Conservation (phyloP, 2,888 invertebrate genomes). For the Platypus cylindrus region DNA sequence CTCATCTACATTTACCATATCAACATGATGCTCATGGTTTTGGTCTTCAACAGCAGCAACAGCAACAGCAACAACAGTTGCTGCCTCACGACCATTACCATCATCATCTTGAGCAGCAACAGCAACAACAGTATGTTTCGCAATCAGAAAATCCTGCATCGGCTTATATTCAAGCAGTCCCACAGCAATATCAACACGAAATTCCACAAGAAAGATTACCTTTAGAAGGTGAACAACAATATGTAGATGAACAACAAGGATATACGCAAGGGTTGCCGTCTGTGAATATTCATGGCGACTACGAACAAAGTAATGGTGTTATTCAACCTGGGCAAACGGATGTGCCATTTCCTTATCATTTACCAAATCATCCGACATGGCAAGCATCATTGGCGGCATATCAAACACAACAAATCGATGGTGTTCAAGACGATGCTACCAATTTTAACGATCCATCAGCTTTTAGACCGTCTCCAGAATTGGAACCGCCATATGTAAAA, state of each 20-base stretch:
- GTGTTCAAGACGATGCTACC: constrained; percentile 4
- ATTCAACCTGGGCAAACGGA: constrained; percentile 30
- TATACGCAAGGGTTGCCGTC: constrained; percentile 5
- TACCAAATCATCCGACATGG: constrained; percentile 26
- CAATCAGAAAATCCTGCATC: too few species aligned
- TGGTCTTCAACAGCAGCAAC: constrained; percentile 6
- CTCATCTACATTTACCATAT: constrained; percentile 6
- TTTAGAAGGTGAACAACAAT: constrained; percentile 12
- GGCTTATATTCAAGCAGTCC: constrained; percentile 9
- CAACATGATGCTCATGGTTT: constrained; percentile 5
- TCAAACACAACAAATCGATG: constrained; percentile 7
- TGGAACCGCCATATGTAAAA: constrained; percentile 25
- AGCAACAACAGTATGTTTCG: too few species aligned
- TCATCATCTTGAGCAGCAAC: constrained; percentile 8
- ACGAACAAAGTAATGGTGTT: constrained; percentile 13
- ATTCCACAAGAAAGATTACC: constrained; percentile 18
- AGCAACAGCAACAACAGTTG: constrained; percentile 6
- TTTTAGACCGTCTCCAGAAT: constrained; percentile 22
- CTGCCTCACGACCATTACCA: constrained; percentile 1
- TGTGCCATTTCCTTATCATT: constrained; percentile 27
- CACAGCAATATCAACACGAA: constrained; percentile 12
- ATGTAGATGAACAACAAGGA: too few species aligned
- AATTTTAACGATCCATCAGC: constrained; percentile 11
- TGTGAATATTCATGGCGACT: constrained; percentile 13
- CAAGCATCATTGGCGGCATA: background rate